Evolutionary conservation across 1,140 invertebrate genomes (phyloP).

Genomic region (Brachionus plicatilis): DNA sequence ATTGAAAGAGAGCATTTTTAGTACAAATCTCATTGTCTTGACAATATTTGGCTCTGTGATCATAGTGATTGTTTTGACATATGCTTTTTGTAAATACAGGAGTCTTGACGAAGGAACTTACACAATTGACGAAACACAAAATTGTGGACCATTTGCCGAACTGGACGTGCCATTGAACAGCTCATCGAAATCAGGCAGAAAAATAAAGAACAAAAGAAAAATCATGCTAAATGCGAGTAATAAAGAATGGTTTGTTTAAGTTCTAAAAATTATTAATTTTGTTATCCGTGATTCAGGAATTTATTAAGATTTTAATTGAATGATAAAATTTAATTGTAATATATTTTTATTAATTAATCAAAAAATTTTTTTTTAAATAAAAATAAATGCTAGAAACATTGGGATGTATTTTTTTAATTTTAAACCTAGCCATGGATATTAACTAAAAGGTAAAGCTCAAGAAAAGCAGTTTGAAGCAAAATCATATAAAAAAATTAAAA

Average conservation of each 20-base stretch:
- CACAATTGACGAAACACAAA: slow-evolving; percentile 75
- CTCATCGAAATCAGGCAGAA: not conserved
- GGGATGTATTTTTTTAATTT: too few species aligned
- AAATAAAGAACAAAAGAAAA: not conserved
- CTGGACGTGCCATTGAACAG: slow-evolving; percentile 7
- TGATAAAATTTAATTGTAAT: not conserved
- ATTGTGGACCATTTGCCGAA: slow-evolving; percentile 47
- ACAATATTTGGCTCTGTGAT: not conserved
- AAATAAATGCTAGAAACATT: too few species aligned
- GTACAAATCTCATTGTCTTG: not conserved
- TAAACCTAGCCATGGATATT: too few species aligned
- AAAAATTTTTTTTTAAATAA: not conserved
- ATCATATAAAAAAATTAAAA: too few species aligned
- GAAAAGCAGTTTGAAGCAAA: not conserved
- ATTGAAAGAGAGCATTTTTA: not conserved
- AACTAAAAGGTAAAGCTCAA: too few species aligned
- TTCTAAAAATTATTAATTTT: not conserved
- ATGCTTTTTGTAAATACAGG: slow-evolving; percentile 81
- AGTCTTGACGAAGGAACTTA: slow-evolving; percentile 77
- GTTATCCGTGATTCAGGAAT: not conserved
- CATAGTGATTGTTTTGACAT: slow-evolving; percentile 67
- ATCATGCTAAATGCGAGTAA: not conserved
- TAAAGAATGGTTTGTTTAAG: slow-evolving; percentile 35
- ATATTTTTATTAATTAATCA: not conserved
- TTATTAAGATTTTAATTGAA: not conserved